Conservation (phyloP, 2,113 vertebrate genomes). For the Myotis lucifugus region DNA sequence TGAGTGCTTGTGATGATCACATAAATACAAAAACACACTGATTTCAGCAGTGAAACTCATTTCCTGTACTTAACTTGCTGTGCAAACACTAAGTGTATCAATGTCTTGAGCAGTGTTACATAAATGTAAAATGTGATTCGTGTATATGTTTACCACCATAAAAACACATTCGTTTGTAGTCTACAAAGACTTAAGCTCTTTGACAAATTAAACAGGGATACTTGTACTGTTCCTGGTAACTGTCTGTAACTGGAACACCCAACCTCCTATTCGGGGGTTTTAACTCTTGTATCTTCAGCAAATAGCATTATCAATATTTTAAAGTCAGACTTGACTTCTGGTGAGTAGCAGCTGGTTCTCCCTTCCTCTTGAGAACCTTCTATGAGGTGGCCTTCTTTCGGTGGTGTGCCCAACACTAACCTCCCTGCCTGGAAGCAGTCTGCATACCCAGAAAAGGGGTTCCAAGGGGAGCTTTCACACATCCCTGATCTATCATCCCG, state of each 20-base stretch:
- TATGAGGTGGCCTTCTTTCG: not conserved
- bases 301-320: constrained; percentile 46
- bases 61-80: not conserved
- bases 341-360: not conserved
- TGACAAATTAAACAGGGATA: constrained; percentile 23
- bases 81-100: not conserved
- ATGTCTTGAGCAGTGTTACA: not conserved
- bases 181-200: constrained; percentile 24
- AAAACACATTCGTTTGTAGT: not conserved
- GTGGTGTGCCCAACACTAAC: not conserved
- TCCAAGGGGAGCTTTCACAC: not conserved
- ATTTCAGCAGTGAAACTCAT: not conserved
- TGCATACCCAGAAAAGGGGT: not conserved
- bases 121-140: constrained; percentile 35
- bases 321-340: not conserved
- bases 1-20: not conserved
- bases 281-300: constrained; percentile 52
- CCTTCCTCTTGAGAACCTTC: not conserved
- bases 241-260: not conserved
- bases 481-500: not conserved
- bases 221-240: not conserved
- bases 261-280: constrained; percentile 9
- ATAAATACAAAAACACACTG: not conserved
- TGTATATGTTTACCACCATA: not conserved
- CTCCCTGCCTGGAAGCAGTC: not conserved